phyloP scores from a whole-genome alignment of 1,140 invertebrate species.

The Drosophila nasuta region DNA sequence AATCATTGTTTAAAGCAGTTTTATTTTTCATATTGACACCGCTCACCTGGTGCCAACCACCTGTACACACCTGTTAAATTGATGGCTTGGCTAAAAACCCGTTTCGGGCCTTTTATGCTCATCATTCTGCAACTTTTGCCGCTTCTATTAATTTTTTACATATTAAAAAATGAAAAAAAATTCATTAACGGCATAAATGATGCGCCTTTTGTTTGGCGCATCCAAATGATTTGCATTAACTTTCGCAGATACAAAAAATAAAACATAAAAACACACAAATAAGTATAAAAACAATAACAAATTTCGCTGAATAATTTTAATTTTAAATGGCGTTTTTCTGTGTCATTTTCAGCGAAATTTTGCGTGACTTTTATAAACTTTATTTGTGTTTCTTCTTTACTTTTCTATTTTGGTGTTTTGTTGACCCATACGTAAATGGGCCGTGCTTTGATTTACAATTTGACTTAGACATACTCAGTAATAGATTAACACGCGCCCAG shows the following conservation, averaged over 20 bases:
- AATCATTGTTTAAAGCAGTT: conserved; percentile 53
- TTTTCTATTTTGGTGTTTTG: no score
- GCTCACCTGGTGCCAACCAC: conserved; percentile 24
- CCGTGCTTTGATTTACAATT: conserved; percentile 41
- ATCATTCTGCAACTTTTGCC: conserved; percentile 9
- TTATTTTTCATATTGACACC: conserved; percentile 10
- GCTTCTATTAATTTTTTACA: conserved; percentile 19
- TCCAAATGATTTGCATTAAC: conserved; percentile 47
- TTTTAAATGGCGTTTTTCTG: conserved; percentile 19
- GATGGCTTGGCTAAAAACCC: conserved; percentile 54
- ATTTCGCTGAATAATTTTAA: conserved; percentile 47
- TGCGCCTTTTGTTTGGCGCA: conserved; percentile 32
- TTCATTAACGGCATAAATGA: conserved; percentile 55
- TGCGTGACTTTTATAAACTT: conserved; percentile 41
- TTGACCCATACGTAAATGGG: conserved; percentile 8
- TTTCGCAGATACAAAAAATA: conserved; percentile 42
- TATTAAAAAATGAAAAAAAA: conserved; percentile 30
- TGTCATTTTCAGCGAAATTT: conserved; percentile 52
- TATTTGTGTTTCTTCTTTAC: background rate
- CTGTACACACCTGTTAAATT: conserved; percentile 58
- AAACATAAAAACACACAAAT: background rate
- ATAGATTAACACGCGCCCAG: conserved; percentile 21
- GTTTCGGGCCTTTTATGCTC: conserved; percentile 42
- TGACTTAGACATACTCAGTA: conserved; percentile 23
- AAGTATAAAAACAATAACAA: conserved; percentile 12